A percentile compares a stretch with the other conserved stretches of the same genome.
Conservation (phyloP, 2,113 vertebrate species). For the Scomber scombrus region DNA sequence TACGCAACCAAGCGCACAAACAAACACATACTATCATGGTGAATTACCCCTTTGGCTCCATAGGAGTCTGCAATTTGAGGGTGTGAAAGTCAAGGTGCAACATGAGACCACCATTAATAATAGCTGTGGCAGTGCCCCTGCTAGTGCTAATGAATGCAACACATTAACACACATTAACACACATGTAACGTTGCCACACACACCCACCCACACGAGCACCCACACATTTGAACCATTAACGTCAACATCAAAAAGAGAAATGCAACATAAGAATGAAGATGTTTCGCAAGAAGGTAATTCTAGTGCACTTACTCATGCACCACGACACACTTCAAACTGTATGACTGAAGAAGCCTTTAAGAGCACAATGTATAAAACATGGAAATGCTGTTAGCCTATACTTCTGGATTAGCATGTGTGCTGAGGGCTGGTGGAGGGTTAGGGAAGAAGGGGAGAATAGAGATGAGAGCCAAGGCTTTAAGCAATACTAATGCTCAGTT, state of each 20-base stretch:
- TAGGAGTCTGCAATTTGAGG: slow-evolving; percentile 42
- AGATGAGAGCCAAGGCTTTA: slow-evolving; percentile 53
- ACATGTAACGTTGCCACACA: background rate
- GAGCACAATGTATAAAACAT: slow-evolving; percentile 65
- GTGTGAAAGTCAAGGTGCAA: slow-evolving; percentile 71
- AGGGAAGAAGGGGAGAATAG: background rate
- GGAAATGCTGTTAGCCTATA: slow-evolving; percentile 52
- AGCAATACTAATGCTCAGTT: slow-evolving; percentile 69
- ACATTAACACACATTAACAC: slow-evolving; percentile 55
- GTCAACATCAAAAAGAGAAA: slow-evolving; percentile 9
- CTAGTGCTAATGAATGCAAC: slow-evolving; percentile 51
- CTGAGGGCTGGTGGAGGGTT: slow-evolving; percentile 31
- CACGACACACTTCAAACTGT: slow-evolving; percentile 33
- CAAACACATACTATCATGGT: slow-evolving; percentile 33
- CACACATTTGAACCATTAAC: background rate
- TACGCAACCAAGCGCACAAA: background rate
- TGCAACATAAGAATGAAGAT: slow-evolving; percentile 14
- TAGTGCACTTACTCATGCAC: slow-evolving; percentile 28
- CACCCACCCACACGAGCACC: background rate
- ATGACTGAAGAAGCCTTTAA: slow-evolving; percentile 42
- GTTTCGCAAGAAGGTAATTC: background rate
- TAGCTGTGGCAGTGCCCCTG: slow-evolving; percentile 25
- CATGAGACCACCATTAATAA: slow-evolving; percentile 62
- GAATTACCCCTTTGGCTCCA: slow-evolving; percentile 49
- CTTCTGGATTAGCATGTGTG: slow-evolving; percentile 61